Base-by-base conservation (phyloP, 2,888 invertebrate species). In the Trachelus tabidus region DNA sequence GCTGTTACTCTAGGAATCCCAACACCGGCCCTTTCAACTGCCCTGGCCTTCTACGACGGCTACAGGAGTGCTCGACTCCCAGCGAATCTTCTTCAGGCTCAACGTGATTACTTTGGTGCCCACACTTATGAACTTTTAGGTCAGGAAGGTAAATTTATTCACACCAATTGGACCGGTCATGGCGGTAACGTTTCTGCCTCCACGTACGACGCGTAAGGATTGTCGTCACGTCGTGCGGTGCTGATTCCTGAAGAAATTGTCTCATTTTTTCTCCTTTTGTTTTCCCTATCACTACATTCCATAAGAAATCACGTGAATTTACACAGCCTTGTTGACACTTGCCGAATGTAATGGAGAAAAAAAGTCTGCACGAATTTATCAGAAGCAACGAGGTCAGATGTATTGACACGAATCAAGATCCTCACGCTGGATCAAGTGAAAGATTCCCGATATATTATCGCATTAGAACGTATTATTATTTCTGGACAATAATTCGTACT, bases 121-220 rank as follows among this genome's bases (percentile, higher is more conserved):
- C 99, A 99, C 92, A 99, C 99, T 0, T 99, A 99, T 89, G 99
- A 99, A 92, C 92, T 98, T 77, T 92, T 98, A 77, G 94, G 93
- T 6, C 93, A 96, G 81, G 98, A 98, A 73, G 99, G 98, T 4
- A 94, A 94, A 85, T 99, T 96, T 90, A 94, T 97, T 4, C 99
- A 99, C 92, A 99, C 99, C 81, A 99, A 99, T 93, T 99, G 99
- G 99, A 99, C 99, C 12, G 99, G 99, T 23, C 97, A 97, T 86
- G 99, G 99, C 40, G 98, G 98, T 80, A 97, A 97, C 88, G 97
- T 98, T 6, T 97, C 98, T 1, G 97, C 98, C n/a, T 96, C 97
- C 80, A 97, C 98, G 15, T 98, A 98, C 87, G 94, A 95, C 90
- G 97, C 95, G 79, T 96, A 94, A 92, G 73, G 78, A 30, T 69